Percentiles rank a stretch among this genome's conserved stretches.
These are phyloP conservation scores for Actenoides lindsayi DNA, from an alignment of 2,113 vertebrate genomes.

Conservation along the genomic window DNA sequence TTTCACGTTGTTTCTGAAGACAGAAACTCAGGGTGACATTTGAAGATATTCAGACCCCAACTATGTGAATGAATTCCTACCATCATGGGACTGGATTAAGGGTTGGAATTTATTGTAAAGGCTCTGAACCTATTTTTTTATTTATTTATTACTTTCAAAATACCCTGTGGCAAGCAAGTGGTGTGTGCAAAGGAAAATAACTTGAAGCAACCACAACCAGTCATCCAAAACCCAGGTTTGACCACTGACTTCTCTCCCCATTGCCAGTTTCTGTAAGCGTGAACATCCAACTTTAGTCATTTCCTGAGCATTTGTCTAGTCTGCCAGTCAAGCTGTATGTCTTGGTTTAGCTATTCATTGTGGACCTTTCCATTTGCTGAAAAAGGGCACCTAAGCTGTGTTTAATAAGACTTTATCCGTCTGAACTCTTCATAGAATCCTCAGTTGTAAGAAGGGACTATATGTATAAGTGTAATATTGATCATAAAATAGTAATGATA, in stretches of 20 bases:
- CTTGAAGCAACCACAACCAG: neutral
- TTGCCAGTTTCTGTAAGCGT: constrained; percentile 5
- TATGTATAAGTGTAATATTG: neutral
- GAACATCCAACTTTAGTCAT: neutral
- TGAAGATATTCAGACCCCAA: neutral
- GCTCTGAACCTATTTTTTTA: neutral
- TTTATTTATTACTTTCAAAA: neutral
- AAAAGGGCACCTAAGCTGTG: neutral
- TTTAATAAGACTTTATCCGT: neutral
- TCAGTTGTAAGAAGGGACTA: neutral
- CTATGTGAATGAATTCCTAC: neutral
- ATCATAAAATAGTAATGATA: neutral
- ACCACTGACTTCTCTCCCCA: neutral
- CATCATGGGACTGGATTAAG: neutral
- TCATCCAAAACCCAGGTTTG: constrained; percentile 22
- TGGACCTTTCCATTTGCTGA: neutral
- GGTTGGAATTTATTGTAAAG: neutral
- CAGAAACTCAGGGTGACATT: neutral
- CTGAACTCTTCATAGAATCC: neutral
- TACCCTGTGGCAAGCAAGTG: constrained; percentile 14
- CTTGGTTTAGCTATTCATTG: neutral
- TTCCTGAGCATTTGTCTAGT: neutral
- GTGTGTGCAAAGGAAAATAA: neutral
- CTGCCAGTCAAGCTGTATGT: neutral
- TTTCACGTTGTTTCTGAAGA: neutral